These are phyloP conservation scores for Zonitis immaculata DNA, from an alignment of 2,888 invertebrate genomes.

Conservation along the genomic window DNA sequence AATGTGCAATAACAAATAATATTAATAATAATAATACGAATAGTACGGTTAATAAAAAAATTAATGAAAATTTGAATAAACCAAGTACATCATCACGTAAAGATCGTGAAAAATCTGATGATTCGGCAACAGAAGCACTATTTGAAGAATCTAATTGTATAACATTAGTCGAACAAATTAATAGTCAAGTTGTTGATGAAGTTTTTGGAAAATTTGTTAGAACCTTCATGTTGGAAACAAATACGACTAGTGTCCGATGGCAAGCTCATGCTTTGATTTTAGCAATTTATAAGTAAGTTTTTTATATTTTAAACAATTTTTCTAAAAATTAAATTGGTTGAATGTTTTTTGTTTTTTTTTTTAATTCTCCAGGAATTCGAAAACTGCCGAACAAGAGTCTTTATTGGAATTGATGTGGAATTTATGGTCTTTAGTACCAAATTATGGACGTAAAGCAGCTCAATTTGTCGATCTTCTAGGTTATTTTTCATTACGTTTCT, in stretches of 20 bases:
- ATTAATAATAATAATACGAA: conserved; percentile 33
- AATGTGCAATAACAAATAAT: conserved; percentile 71
- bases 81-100: conserved; percentile 44
- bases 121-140: conserved; percentile 60
- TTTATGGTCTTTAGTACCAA: conserved; percentile 84
- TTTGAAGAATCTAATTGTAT: conserved; percentile 65
- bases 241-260: conserved; percentile 90
- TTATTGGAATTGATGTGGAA: conserved; percentile 83
- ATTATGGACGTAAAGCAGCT: conserved; percentile 89
- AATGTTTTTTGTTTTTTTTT: neutral
- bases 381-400: conserved; percentile 69
- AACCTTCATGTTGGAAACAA: conserved; percentile 89
- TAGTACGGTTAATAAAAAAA: conserved; percentile 27
- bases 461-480: conserved; percentile 97
- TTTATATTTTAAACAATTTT: too few species aligned
- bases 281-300: conserved; percentile 71
- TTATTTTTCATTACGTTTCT: conserved; percentile 86
- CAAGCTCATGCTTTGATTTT: conserved; percentile 86
- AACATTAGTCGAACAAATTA: conserved; percentile 65
- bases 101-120: conserved; percentile 64
- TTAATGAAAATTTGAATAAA: conserved; percentile 15
- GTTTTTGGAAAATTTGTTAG: conserved; percentile 73
- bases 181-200: conserved; percentile 60
- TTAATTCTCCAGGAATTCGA: conserved; percentile 60
- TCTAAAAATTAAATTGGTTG: too few species aligned